Evolutionary conservation across 1,140 invertebrate species (phyloP).

Genomic region (Nephotettix cincticeps): DNA sequence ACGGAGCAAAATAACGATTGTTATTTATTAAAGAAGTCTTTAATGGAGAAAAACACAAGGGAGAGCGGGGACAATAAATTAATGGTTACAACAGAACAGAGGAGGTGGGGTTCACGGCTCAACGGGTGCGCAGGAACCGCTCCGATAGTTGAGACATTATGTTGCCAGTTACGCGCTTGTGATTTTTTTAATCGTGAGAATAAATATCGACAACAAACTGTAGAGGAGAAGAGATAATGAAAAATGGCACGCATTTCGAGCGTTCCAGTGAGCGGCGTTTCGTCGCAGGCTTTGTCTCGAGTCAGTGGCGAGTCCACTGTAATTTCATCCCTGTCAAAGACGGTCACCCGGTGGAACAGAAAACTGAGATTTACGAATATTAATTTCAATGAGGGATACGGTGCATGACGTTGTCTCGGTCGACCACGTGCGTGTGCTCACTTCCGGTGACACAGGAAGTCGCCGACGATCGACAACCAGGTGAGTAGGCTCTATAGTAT

Average conservation of each 20-base stretch:
- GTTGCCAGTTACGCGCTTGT: constrained; percentile 17
- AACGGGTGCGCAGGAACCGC: constrained; percentile 7
- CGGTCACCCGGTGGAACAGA: constrained; percentile 20
- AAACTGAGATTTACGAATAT: constrained; percentile 21
- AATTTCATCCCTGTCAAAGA: constrained; percentile 21
- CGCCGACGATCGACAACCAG: too few species aligned
- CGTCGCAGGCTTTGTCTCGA: constrained; percentile 8
- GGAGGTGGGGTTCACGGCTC: not conserved
- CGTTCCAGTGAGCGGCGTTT: constrained; percentile 5
- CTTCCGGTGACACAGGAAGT: not conserved
- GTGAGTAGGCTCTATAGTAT: too few species aligned
- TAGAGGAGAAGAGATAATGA: constrained; percentile 11
- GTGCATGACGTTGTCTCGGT: constrained; percentile 8
- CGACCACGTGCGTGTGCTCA: not conserved
- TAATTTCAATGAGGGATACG: constrained; percentile 18
- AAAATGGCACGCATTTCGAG: constrained; percentile 16
- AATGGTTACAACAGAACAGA: not conserved
- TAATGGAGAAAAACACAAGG: constrained; percentile 23
- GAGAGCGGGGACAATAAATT: constrained; percentile 15
- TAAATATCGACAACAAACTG: constrained; percentile 17
- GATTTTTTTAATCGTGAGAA: constrained; percentile 22
- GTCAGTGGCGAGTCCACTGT: constrained; percentile 16
- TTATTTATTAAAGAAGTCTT: constrained; percentile 20
- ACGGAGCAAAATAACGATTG: constrained; percentile 1
- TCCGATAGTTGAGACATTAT: constrained; percentile 16